Evolutionary conservation across 2,888 invertebrate genomes (phyloP), one percentile per base, ranked within the genome.

Genomic region (Papilio elwesi): DNA sequence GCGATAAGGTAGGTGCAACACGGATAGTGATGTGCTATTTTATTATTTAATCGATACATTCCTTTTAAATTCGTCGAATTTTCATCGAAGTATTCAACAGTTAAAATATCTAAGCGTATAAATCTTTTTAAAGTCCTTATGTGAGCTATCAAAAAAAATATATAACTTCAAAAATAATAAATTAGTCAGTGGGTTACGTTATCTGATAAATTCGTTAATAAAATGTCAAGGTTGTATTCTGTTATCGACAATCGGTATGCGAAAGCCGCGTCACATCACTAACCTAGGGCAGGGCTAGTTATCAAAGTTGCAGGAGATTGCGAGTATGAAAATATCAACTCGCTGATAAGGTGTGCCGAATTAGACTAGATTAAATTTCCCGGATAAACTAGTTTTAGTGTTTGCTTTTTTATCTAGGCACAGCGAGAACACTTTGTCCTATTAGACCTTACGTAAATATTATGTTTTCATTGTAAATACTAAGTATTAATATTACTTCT

Each of bases 221-320:
- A 53, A 74, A 69, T 71, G 64, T 75, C 74, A 70, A 63, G 70
- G 74, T 57, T 70, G 47, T 59, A 73, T 68, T 26, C 10, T 70
- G 74, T 77, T 76, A 75, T 76, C 70, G 74, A 77, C 64, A 79
- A 76, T 78, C 79, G 78, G 78, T 76, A 78, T 65, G 38, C 49
- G 15, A 68, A 70, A 75, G 73, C 47, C 70, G 70, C 76, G 79
- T 84, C 84, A 76, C 90, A 83, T 80, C 89, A 79, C 90, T 89
- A 87, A 83, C 83, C 87, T 89, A 90, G 89, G 89, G 88, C 88
- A 87, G 87, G 89, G 88, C 87, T 85, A 86, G 83, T 88, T 92
- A 93, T 90, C 91, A 79, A 55, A 80, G 83, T 77, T 89, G 86
- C 87, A 88, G 79, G 85, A 90, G 90, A 92, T 92, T 90, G 91